Percentiles rank a stretch among this genome's conserved stretches.
phyloP scores from a whole-genome alignment of 2,888 invertebrate species.

The Eilema depressum region DNA sequence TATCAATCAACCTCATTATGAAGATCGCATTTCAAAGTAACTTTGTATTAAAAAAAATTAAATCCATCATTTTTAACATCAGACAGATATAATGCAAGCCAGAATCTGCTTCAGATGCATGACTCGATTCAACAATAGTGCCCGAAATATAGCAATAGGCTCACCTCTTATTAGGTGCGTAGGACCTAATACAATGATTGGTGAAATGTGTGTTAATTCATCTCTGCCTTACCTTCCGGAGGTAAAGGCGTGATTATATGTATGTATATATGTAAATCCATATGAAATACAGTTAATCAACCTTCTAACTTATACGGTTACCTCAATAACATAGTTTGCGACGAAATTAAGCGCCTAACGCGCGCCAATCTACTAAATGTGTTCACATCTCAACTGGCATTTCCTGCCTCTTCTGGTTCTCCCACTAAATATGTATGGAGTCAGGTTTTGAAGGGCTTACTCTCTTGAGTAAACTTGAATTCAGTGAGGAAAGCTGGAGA shows the following conservation, averaged over 20 bases:
- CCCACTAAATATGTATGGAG: conserved; percentile 44
- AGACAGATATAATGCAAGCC: too few relatives aligned
- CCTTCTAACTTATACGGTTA: not conserved
- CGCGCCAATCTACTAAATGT: conserved; percentile 48
- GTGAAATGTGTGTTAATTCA: too few relatives aligned
- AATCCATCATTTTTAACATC: too few relatives aligned
- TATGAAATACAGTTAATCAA: not conserved
- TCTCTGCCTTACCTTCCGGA: too few relatives aligned
- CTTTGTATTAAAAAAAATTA: too few relatives aligned
- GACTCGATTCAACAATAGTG: too few relatives aligned
- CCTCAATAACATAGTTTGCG: conserved; percentile 22
- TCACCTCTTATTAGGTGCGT: too few relatives aligned
- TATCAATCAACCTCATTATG: not conserved
- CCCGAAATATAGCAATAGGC: too few relatives aligned
- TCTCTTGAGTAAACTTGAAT: not conserved
- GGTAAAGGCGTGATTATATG: too few relatives aligned
- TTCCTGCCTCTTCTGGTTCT: conserved; percentile 24
- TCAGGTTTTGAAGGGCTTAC: not conserved
- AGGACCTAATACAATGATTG: too few relatives aligned
- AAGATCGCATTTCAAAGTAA: not conserved
- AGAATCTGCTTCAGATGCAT: too few relatives aligned
- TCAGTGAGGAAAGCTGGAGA: not conserved
- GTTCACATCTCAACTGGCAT: conserved; percentile 41
- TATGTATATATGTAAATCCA: too few relatives aligned
- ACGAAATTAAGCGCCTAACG: conserved; percentile 34